A percentile compares a stretch with the other conserved stretches of the same genome.
Evolutionary conservation across 2,113 vertebrate genomes (phyloP).

Genomic region (Puma concolor): DNA sequence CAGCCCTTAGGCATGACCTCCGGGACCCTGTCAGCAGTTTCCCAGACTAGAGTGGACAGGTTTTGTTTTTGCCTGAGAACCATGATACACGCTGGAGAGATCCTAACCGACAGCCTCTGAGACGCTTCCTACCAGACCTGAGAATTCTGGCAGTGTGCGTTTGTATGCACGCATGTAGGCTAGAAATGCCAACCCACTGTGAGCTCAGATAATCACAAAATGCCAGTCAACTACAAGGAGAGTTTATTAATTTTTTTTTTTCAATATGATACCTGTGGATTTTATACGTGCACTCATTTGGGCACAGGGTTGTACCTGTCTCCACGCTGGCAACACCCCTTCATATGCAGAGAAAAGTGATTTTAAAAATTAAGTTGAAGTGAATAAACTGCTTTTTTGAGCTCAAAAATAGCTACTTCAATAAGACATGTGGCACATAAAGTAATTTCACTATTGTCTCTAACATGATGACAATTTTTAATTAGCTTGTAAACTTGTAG

Average conservation of each 20-base stretch:
- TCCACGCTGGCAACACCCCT: neutral
- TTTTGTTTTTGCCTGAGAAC: conserved; percentile 33
- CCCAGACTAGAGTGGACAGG: neutral
- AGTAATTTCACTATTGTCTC: neutral
- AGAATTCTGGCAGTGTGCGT: fast-evolving
- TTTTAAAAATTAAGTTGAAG: neutral
- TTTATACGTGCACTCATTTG: neutral
- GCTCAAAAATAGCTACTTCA: neutral
- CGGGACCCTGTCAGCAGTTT: neutral
- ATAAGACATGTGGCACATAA: neutral
- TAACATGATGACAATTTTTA: neutral
- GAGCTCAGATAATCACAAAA: neutral
- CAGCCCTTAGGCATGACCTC: neutral
- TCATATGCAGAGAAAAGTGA: neutral
- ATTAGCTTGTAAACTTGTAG: neutral
- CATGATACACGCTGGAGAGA: neutral
- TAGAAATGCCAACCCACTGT: neutral
- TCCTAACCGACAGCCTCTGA: neutral
- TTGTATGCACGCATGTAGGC: fast-evolving
- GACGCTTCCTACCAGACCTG: fast-evolving
- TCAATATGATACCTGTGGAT: neutral
- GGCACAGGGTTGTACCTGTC: neutral
- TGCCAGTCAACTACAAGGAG: neutral
- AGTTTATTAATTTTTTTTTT: neutral
- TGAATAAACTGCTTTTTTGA: neutral